Conservation (phyloP, 2,888 invertebrate species). For the Drosophila nigritarsus region DNA sequence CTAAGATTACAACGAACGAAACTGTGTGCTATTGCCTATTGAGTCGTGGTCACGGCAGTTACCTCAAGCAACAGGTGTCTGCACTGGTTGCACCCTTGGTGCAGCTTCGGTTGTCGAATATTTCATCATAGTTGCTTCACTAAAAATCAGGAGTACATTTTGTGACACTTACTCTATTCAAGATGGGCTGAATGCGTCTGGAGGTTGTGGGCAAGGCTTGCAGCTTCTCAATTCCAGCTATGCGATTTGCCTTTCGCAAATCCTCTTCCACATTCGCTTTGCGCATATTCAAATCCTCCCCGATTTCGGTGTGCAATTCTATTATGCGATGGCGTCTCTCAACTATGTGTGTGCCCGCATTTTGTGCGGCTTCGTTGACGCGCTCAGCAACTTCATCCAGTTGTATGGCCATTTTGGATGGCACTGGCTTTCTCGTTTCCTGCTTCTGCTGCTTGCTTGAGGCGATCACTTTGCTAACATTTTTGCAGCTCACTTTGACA, state of each 20-base stretch:
- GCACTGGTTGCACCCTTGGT: constrained; percentile 54
- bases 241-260: constrained; percentile 60
- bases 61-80: constrained; percentile 67
- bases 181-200: constrained; percentile 86
- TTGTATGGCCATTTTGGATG: constrained; percentile 50
- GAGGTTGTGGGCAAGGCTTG: constrained; percentile 67
- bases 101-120: constrained; percentile 84
- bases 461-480: constrained; percentile 65
- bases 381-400: constrained; percentile 59
- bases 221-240: constrained; percentile 87
- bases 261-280: constrained; percentile 64
- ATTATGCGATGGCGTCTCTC: constrained; percentile 37
- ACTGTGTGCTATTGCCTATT: constrained; percentile 50
- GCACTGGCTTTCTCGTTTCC: constrained; percentile 40
- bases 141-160: neutral
- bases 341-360: constrained; percentile 37
- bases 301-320: constrained; percentile 46
- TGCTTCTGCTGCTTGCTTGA: constrained; percentile 44
- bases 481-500: constrained; percentile 43
- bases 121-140: constrained; percentile 79
- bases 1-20: constrained; percentile 85
- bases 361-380: constrained; percentile 63
- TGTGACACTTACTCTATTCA: constrained; percentile 74
- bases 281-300: constrained; percentile 28
- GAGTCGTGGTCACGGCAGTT: constrained; percentile 70